Percentiles rank a stretch among this genome's conserved stretches.
phyloP scores from a whole-genome alignment of 2,888 invertebrate genomes.

The Imbricaverruca yamaguchii region DNA sequence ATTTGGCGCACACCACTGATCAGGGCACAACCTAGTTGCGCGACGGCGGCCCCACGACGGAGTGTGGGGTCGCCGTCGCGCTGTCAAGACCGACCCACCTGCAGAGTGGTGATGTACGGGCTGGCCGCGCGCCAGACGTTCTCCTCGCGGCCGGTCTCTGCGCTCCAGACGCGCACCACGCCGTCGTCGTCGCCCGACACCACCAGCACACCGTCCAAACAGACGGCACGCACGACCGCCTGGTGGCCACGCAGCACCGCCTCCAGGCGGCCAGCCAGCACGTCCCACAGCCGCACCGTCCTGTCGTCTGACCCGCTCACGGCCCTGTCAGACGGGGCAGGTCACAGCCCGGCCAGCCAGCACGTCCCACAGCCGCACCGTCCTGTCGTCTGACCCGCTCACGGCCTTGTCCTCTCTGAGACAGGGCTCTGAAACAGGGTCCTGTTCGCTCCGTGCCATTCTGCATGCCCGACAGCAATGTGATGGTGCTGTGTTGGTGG shows the following conservation, averaged over 20 bases:
- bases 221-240: background rate
- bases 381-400: background rate
- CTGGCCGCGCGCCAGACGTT: background rate
- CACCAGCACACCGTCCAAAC: background rate
- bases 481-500: no score
- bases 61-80: no score
- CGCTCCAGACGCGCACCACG: background rate
- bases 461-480: no score
- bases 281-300: slow-evolving; percentile 7
- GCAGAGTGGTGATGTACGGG: background rate
- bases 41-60: no score
- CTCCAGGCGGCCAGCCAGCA: background rate
- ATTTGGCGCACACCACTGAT: no score
- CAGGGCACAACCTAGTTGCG: no score
- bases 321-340: background rate
- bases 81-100: background rate
- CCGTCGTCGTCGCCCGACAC: background rate
- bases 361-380: slow-evolving; percentile 4
- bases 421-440: no score
- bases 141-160: background rate
- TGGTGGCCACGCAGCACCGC: slow-evolving; percentile 2
- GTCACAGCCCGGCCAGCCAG: background rate
- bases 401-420: no score
- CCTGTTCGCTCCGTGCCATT: no score
- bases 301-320: background rate